Evolutionary conservation across 2,888 invertebrate species (phyloP).

Genomic region (Tuta absoluta): DNA sequence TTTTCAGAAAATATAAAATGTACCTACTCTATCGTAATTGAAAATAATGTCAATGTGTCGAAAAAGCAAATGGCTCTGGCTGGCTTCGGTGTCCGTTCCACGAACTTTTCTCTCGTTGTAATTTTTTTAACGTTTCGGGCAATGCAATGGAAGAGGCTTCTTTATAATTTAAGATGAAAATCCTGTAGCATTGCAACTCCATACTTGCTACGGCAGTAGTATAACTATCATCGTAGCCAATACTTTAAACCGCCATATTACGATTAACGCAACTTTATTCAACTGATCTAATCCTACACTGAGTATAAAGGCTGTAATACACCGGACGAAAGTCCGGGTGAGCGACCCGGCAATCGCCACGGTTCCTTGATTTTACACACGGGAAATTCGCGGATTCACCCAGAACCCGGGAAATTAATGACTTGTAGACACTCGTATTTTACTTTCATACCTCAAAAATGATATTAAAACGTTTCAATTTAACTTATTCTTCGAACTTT

Average conservation of each 20-base stretch:
- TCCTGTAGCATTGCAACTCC: no score
- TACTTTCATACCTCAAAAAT: conserved; percentile 28
- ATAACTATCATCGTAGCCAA: background rate
- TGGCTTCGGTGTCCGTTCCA: no score
- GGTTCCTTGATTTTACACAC: conserved; percentile 69
- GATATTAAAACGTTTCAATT: background rate
- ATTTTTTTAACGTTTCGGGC: no score
- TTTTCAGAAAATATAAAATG: no score
- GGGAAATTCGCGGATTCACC: conserved; percentile 67
- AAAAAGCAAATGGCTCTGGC: no score
- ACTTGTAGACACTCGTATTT: conserved; percentile 37
- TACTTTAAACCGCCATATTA: background rate
- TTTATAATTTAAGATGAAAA: no score
- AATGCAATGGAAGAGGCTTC: no score
- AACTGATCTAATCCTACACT: background rate
- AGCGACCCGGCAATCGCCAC: conserved; percentile 63
- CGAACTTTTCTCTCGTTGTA: no score
- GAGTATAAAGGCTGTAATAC: background rate
- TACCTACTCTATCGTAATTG: no score
- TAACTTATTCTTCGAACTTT: no score
- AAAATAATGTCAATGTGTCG: no score
- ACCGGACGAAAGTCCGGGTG: conserved; percentile 64
- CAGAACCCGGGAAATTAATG: conserved; percentile 32
- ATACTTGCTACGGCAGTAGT: no score
- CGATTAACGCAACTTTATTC: background rate